Percentiles rank a stretch among this genome's conserved stretches.
Conservation (phyloP, 1,140 invertebrate species). For the Megathymus violae region DNA sequence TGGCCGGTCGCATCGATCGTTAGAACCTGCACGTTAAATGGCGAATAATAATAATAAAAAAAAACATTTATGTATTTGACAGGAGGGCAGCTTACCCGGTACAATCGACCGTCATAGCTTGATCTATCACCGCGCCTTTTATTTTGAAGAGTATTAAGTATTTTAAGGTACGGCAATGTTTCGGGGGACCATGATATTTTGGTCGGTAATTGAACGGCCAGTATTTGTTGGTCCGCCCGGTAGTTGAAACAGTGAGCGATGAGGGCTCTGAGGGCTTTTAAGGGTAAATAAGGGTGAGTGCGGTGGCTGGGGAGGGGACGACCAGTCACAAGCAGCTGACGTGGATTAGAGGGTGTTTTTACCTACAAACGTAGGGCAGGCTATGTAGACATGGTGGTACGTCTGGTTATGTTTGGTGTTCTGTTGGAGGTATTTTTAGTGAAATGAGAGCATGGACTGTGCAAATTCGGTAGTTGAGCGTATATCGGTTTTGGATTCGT, state of each 20-base stretch:
- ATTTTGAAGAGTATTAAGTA: conserved; percentile 18
- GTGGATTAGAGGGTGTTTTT: conserved; percentile 77
- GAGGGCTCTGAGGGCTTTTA: conserved; percentile 48
- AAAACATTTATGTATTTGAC: conserved; percentile 75
- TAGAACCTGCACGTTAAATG: conserved; percentile 56
- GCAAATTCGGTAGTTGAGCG: background rate
- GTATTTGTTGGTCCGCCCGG: conserved; percentile 47
- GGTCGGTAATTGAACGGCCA: conserved; percentile 45
- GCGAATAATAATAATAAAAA: conserved; percentile 55
- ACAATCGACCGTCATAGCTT: conserved; percentile 41
- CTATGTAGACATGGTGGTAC: conserved; percentile 45
- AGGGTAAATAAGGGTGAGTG: conserved; percentile 65
- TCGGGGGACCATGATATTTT: conserved; percentile 50
- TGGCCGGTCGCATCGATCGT: conserved; percentile 54
- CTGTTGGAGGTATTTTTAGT: conserved; percentile 14
- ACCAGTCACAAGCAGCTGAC: conserved; percentile 81
- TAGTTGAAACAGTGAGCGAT: conserved; percentile 33
- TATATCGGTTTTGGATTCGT: background rate
- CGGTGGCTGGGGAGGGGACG: conserved; percentile 51
- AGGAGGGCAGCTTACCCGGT: conserved; percentile 52
- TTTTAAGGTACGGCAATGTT: conserved; percentile 32
- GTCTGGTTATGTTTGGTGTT: conserved; percentile 22
- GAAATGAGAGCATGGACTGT: conserved; percentile 1
- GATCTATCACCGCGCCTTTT: conserved; percentile 38
- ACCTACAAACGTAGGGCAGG: conserved; percentile 69